These are phyloP conservation scores for Semotilus atromaculatus DNA, from an alignment of 2,797 vertebrate genomes.

Conservation along the genomic window DNA sequence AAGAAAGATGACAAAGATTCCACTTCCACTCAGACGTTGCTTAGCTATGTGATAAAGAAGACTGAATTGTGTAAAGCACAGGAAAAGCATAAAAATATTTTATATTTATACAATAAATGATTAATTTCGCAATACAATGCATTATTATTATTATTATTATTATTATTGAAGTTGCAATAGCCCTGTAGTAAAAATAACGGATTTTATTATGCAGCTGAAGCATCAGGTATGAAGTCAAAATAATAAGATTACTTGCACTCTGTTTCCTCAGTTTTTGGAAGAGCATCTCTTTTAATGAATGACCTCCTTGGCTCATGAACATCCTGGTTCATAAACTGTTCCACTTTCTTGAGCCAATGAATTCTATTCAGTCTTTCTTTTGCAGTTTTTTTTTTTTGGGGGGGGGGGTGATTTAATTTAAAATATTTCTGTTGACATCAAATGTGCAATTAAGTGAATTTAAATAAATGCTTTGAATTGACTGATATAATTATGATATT, in stretches of 20 bases:
- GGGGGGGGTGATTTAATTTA: not conserved
- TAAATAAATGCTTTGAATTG: not conserved
- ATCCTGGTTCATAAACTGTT: constrained; percentile 46
- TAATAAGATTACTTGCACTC: constrained; percentile 8
- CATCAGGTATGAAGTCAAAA: not conserved
- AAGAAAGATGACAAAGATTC: not conserved
- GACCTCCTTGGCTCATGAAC: constrained; percentile 68
- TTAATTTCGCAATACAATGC: not conserved
- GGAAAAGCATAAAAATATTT: not conserved
- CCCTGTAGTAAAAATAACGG: not conserved
- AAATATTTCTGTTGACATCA: not conserved
- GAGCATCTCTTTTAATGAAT: constrained; percentile 44
- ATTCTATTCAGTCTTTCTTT: not conserved
- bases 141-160: not conserved
- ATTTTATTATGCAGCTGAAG: not conserved
- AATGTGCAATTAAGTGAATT: not conserved
- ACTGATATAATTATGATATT: too few relatives aligned
- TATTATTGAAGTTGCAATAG: not conserved
- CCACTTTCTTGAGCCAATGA: constrained; percentile 10
- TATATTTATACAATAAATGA: not conserved
- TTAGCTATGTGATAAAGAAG: not conserved
- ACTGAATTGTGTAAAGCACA: not conserved
- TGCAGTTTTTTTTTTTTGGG: not conserved
- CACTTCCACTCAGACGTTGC: not conserved
- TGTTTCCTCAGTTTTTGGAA: constrained; percentile 21